Conservation (phyloP, 2,888 invertebrate species). For the Chrysomela aeneicollis region DNA sequence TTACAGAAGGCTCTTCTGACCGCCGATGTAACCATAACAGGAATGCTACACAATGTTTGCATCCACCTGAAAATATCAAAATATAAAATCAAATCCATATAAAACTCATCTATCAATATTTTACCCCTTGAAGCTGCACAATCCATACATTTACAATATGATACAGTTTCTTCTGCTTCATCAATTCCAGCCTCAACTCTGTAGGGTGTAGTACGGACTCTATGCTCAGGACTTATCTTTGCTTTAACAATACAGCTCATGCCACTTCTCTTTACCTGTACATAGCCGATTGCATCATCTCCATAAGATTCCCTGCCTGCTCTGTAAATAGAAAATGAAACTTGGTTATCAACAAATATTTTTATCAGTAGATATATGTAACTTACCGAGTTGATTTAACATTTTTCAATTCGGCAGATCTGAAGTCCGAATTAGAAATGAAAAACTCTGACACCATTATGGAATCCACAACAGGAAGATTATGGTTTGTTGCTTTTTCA, state of each 20-base stretch:
- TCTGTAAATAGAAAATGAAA: background rate
- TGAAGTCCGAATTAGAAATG: background rate
- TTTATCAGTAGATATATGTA: background rate
- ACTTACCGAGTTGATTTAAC: background rate
- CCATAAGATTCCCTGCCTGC: background rate
- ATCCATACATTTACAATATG: slow-evolving; percentile 2
- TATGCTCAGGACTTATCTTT: background rate
- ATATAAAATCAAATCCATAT: background rate
- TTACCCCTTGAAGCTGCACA: background rate
- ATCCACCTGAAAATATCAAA: slow-evolving; percentile 2
- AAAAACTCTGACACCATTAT: background rate
- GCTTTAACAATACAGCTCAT: background rate
- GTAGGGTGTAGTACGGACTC: background rate
- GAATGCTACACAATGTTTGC: slow-evolving; percentile 11
- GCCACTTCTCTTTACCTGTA: background rate
- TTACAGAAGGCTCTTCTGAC: slow-evolving; percentile 9
- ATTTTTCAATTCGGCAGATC: background rate
- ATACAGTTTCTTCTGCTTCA: background rate
- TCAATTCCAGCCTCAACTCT: background rate
- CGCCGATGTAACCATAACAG: slow-evolving; percentile 3
- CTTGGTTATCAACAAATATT: too few relatives aligned
- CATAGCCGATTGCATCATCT: background rate
- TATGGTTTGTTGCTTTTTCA: slow-evolving; percentile 2
- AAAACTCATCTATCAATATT: background rate
- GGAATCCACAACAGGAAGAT: background rate